Conservation (phyloP, 2,113 vertebrate species). For the Canis aureus region DNA sequence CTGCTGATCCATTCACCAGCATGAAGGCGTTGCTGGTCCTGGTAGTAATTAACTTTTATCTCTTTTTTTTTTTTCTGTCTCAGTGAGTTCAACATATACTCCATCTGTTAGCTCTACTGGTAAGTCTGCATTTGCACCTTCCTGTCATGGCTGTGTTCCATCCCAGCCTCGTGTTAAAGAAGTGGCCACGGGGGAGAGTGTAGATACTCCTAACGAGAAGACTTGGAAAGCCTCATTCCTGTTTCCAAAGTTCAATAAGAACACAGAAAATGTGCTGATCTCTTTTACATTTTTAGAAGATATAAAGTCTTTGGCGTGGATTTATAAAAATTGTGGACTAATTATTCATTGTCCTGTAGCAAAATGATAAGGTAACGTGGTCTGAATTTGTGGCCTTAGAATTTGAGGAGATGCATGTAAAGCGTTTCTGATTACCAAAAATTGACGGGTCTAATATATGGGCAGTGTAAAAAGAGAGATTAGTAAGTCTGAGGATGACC, state of each 20-base stretch:
- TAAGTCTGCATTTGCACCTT: neutral
- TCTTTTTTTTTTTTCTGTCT: neutral
- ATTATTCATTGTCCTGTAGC: neutral
- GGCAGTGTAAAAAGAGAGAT: neutral
- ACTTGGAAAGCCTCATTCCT: neutral
- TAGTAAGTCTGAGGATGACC: neutral
- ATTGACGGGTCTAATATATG: neutral
- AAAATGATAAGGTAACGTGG: neutral
- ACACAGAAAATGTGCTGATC: neutral
- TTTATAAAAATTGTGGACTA: neutral
- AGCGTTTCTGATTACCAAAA: neutral
- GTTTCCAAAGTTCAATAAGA: neutral
- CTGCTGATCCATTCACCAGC: too few species aligned
- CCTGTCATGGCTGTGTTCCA: neutral
- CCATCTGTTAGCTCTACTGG: fast-evolving
- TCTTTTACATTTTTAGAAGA: neutral
- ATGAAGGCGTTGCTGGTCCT: too few species aligned
- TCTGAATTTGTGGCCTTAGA: neutral
- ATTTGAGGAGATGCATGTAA: neutral
- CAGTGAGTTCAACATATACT: neutral
- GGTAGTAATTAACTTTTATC: neutral
- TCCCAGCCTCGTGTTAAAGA: neutral
- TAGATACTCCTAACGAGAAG: neutral
- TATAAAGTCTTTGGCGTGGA: neutral
- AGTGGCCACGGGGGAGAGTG: too few species aligned